phyloP scores from a whole-genome alignment of 2,888 invertebrate species.

The Drosophila kambysellisi region DNA sequence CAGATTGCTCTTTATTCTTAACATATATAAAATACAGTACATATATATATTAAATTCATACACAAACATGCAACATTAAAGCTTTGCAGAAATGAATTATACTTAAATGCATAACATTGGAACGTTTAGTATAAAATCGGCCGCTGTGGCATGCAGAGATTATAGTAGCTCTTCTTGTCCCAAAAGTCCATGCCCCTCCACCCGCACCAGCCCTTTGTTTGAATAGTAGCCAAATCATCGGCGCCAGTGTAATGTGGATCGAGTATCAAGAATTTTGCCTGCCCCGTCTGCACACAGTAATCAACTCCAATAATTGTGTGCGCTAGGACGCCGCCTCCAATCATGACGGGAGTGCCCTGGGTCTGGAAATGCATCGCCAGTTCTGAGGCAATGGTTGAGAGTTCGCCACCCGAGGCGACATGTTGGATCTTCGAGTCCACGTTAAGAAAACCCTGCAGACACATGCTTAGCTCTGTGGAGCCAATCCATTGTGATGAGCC shows the following conservation, averaged over 20 bases:
- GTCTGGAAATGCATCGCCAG: slow-evolving; percentile 95
- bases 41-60: slow-evolving; percentile 41
- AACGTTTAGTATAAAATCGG: slow-evolving; percentile 82
- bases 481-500: slow-evolving; percentile 99
- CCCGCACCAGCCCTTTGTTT: slow-evolving; percentile 97
- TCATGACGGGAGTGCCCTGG: slow-evolving; percentile 99
- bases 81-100: slow-evolving; percentile 30
- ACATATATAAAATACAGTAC: slow-evolving; percentile 45
- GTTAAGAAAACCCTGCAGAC: slow-evolving; percentile 92
- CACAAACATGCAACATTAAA: slow-evolving; percentile 37
- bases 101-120: slow-evolving; percentile 46
- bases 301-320: slow-evolving; percentile 99
- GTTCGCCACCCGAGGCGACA: slow-evolving; percentile 93
- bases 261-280: slow-evolving; percentile 95
- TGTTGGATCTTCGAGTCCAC: slow-evolving; percentile 93
- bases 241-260: slow-evolving; percentile 99
- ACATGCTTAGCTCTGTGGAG: slow-evolving; percentile 97
- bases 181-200: slow-evolving; percentile 98
- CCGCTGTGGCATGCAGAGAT: slow-evolving; percentile 95
- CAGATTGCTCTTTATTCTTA: slow-evolving; percentile 24
- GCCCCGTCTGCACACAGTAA: slow-evolving; percentile 91
- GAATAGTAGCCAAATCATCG: slow-evolving; percentile 91
- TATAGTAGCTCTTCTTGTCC: slow-evolving; percentile 97
- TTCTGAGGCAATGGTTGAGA: slow-evolving; percentile 92
- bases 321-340: slow-evolving; percentile 99